phyloP scores from a whole-genome alignment of 2,888 invertebrate genomes.

The Cataglyphis albicans region DNA sequence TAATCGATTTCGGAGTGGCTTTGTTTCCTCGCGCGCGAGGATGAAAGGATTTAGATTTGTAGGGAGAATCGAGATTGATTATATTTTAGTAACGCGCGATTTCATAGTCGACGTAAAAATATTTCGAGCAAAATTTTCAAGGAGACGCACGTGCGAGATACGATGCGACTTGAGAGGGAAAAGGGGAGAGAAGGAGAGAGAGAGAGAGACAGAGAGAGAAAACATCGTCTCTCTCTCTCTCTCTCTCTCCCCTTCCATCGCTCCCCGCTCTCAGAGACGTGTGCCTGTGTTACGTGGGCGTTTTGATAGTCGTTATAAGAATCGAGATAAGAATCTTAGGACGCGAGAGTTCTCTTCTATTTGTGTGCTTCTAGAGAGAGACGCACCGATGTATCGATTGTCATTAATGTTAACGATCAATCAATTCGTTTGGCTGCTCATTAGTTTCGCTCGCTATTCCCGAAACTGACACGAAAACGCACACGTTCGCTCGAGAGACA shows the following conservation, averaged over 20 bases:
- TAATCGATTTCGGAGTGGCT: constrained; percentile 30
- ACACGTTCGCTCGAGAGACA: constrained; percentile 57
- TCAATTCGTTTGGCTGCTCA: constrained; percentile 59
- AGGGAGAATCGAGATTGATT: constrained; percentile 77
- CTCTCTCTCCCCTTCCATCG: constrained; percentile 19
- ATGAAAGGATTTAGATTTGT: constrained; percentile 61
- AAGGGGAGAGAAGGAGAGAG: not conserved
- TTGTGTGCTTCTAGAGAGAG: constrained; percentile 76
- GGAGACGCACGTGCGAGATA: not conserved
- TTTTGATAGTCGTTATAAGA: constrained; percentile 33
- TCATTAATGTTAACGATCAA: constrained; percentile 77
- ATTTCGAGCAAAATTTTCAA: not conserved
- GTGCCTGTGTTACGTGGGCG: constrained; percentile 35
- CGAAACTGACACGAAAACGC: constrained; percentile 55
- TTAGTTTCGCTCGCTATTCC: constrained; percentile 26
- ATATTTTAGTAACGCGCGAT: constrained; percentile 77
- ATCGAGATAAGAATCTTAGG: constrained; percentile 59
- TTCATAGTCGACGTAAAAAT: constrained; percentile 23
- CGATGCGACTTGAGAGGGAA: not conserved
- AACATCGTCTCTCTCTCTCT: not conserved
- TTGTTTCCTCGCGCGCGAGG: constrained; percentile 23
- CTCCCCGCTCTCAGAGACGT: constrained; percentile 28
- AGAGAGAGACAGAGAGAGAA: not conserved
- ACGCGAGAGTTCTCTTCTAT: constrained; percentile 63
- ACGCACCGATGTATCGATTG: constrained; percentile 74